A percentile compares a stretch with the other conserved stretches of the same genome.
These are phyloP conservation scores for Stigmatopora nigra DNA, from an alignment of 2,113 vertebrate species.

Conservation along the genomic window DNA sequence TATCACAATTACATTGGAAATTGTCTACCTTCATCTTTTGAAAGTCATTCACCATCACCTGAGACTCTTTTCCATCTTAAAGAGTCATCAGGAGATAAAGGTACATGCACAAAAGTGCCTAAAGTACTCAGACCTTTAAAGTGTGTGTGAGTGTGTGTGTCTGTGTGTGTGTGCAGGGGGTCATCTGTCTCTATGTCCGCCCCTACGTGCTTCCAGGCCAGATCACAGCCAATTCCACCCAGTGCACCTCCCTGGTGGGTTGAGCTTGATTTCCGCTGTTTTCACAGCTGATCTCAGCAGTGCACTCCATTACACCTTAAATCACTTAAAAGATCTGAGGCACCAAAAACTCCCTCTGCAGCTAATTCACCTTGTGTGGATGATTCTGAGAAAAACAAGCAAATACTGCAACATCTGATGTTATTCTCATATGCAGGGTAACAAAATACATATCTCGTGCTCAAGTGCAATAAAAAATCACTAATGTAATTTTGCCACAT, in stretches of 20 bases:
- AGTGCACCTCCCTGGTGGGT: conserved; percentile 55
- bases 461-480: conserved; percentile 4
- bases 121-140: background rate
- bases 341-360: conserved; percentile 57
- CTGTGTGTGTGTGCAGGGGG: background rate
- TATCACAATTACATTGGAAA: too few relatives aligned
- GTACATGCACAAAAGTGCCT: background rate
- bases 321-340: conserved; percentile 69
- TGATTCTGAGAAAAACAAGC: conserved; percentile 45
- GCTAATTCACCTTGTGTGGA: conserved; percentile 57
- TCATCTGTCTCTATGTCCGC: background rate
- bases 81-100: background rate
- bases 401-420: conserved; percentile 42
- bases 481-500: too few relatives aligned
- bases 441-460: conserved; percentile 12
- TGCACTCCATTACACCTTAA: conserved; percentile 71
- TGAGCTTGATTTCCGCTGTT: conserved; percentile 62
- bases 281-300: conserved; percentile 65
- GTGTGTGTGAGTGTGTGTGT: conserved; percentile 11
- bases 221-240: conserved; percentile 42
- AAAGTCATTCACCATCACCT: too few relatives aligned
- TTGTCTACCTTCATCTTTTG: too few relatives aligned
- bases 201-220: conserved; percentile 12
- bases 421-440: conserved; percentile 29
- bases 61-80: too few relatives aligned